Evolutionary conservation across 2,797 vertebrate genomes (phyloP), one percentile per base, ranked within the genome.

Genomic region (Phalloptychus januarius): DNA sequence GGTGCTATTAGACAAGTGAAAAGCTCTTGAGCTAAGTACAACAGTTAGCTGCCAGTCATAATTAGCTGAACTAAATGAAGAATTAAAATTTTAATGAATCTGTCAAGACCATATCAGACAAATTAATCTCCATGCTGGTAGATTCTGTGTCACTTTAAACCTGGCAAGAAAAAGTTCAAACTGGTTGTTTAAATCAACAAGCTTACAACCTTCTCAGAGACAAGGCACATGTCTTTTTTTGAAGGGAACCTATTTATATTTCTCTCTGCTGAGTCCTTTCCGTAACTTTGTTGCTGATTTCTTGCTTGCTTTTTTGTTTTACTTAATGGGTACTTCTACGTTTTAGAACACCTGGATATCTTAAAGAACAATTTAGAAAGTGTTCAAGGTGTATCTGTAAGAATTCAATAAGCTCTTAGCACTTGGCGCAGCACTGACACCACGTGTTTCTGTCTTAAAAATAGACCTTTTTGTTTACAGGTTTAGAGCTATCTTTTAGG

Each of bases 1-100:
- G 95, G 96, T 95, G 95, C 95, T 96, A 95, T 91, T 92, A 91
- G 89, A 94, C 79, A 76, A 77, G 76, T 50, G 78, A 81, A 88
- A 75, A 86, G 85, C 86, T 85, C 80, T 61, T 84, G 80, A 89
- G 91, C 76, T 81, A 83, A 83, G 83, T 65, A 65, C 80, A 84
- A 78, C 78, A 67, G 78, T 86, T 75, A 71, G 25, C 81, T 63
- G 38, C 70, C 58, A 72, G 76, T 72, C 80, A 70, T 45, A 70
- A n/a, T 44, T 70, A 28, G 25, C n/a, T 31, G 38, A 77, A 78
- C 31, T 70, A 65, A 74, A 75, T 67, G 50, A 67, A 72, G 74
- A 45, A 69, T 72, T 56, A 61, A 15, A 78, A 52, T 4, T 38
- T 56, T 5, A 11, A 45, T 54, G 25, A 61, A 77, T 75, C 31